Evolutionary conservation across 1,140 invertebrate genomes (phyloP).

Genomic region (Lucilia sericata): DNA sequence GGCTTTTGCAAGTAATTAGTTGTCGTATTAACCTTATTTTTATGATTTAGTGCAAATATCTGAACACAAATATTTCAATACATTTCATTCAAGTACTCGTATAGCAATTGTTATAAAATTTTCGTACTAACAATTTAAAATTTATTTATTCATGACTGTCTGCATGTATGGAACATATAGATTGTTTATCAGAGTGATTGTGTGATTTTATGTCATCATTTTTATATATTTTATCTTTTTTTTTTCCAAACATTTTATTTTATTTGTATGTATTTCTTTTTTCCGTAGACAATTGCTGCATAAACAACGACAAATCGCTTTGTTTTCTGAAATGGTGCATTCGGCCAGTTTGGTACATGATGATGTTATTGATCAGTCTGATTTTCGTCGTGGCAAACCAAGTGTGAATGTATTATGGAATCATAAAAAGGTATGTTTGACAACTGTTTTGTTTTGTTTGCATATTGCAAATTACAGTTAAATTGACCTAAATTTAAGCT

Average conservation of each 20-base stretch:
- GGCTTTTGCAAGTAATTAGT: conserved; percentile 3
- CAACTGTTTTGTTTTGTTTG: neutral
- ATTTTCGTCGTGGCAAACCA: conserved; percentile 93
- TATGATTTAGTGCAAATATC: conserved; percentile 12
- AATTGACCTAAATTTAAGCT: no score
- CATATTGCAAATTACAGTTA: no score
- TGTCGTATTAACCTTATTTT: conserved; percentile 12
- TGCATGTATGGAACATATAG: neutral
- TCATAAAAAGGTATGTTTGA: conserved; percentile 86
- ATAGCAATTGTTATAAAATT: neutral
- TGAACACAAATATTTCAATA: neutral
- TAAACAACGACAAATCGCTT: conserved; percentile 90
- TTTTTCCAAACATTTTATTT: neutral
- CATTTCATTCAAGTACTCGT: neutral
- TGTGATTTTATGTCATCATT: conserved; percentile 32
- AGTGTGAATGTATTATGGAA: conserved; percentile 96
- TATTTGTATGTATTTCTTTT: conserved; percentile 36
- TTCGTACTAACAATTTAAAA: neutral
- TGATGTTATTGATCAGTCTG: conserved; percentile 97
- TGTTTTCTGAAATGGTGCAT: conserved; percentile 99
- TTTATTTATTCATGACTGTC: neutral
- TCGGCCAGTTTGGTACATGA: conserved; percentile 98
- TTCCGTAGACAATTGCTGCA: conserved; percentile 72
- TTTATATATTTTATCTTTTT: neutral
- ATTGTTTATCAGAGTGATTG: neutral